Conservation (phyloP, 1,140 invertebrate genomes). For the Temnothorax longispinosus region DNA sequence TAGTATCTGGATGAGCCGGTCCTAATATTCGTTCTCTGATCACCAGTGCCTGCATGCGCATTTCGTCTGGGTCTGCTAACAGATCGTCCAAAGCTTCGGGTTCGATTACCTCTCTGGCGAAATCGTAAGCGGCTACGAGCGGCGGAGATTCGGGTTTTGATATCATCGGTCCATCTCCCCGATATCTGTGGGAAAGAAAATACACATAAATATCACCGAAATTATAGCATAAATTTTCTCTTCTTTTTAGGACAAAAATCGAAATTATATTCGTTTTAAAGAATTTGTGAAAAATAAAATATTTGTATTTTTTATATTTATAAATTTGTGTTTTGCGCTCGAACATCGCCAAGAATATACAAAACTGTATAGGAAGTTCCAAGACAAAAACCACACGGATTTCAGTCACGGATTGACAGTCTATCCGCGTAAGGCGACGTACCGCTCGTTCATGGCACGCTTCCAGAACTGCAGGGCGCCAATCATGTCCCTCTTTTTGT, state of each 20-base stretch:
- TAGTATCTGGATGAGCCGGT: slow-evolving; percentile 97
- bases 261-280: neutral
- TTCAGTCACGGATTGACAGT: neutral
- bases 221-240: neutral
- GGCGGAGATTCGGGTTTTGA: slow-evolving; percentile 90
- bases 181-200: slow-evolving; percentile 80
- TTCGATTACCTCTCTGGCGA: slow-evolving; percentile 92
- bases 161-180: slow-evolving; percentile 87
- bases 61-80: slow-evolving; percentile 96
- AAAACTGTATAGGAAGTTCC: neutral
- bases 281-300: neutral
- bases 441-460: slow-evolving; percentile 94
- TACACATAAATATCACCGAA: neutral
- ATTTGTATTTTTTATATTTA: neutral
- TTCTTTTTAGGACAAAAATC: neutral
- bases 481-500: slow-evolving; percentile 97
- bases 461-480: slow-evolving; percentile 96
- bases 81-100: slow-evolving; percentile 93
- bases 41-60: slow-evolving; percentile 98
- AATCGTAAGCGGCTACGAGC: slow-evolving; percentile 94
- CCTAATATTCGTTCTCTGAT: slow-evolving; percentile 96
- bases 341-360: neutral
- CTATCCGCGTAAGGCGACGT: neutral
- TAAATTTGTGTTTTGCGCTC: neutral
- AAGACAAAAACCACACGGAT: neutral